These are phyloP conservation scores for Troides oblongomaculatus DNA, from an alignment of 2,888 invertebrate genomes.

Conservation along the genomic window DNA sequence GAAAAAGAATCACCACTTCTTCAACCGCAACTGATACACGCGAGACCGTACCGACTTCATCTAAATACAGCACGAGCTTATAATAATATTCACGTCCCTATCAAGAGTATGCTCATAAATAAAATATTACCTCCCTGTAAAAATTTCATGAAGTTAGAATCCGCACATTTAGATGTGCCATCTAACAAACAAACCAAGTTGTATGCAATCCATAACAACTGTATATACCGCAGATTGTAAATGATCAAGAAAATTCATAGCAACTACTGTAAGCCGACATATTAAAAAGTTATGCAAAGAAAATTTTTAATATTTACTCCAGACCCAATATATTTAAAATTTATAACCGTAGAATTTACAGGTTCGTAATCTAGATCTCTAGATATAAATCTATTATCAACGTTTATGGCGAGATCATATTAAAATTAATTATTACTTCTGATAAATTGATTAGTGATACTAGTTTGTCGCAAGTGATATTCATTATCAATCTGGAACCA, in stretches of 20 bases:
- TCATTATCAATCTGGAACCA: no score
- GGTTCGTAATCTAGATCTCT: no score
- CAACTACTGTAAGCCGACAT: neutral
- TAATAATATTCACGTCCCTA: constrained; percentile 36
- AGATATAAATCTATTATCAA: no score
- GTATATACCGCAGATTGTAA: constrained; percentile 2
- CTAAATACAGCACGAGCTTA: constrained; percentile 42
- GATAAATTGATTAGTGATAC: no score
- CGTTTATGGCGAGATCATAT: no score
- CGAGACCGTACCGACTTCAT: constrained; percentile 34
- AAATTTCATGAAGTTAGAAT: constrained; percentile 14
- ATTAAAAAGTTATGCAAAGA: neutral
- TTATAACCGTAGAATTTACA: no score
- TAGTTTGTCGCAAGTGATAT: no score
- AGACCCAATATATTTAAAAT: no score
- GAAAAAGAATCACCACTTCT: constrained; percentile 24
- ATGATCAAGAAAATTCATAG: neutral
- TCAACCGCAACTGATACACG: constrained; percentile 25
- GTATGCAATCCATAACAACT: constrained; percentile 17
- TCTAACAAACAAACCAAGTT: constrained; percentile 21
- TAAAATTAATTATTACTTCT: no score
- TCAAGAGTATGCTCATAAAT: constrained; percentile 14
- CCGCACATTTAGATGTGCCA: constrained; percentile 9
- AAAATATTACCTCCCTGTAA: constrained; percentile 42
- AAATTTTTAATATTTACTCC: neutral